Base-by-base conservation (phyloP, 2,113 vertebrate species). In the Hydropotes inermis region DNA sequence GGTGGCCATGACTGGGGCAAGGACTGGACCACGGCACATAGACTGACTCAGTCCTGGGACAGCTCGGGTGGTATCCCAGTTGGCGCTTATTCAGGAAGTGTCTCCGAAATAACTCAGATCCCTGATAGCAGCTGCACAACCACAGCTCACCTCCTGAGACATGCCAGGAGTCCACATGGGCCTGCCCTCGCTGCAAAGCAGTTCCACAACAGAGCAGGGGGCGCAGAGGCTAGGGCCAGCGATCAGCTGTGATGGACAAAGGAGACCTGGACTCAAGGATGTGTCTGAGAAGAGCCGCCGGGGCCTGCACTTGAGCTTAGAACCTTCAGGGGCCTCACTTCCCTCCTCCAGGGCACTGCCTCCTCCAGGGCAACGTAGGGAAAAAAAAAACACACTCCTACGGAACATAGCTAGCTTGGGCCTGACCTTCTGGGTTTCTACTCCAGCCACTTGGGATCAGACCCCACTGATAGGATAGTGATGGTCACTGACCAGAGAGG, bases 211-310 rank as follows among this genome's bases (percentile, higher is more conserved):
- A 23, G 33, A 13, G 50, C 19, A 23, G 33, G 9, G 19, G 50
- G 11, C 14, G 50, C 19, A 1, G 30, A 54, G 79, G 79, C 30
- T 82, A 52, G 79, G 50, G 79, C 23, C 50, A n/a, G 30, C 1
- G 50, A 23, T n/a, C 10, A 7, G 50, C 50, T n/a, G 47, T 52
- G 47, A 14, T 82, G 47, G 50, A 82, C 79, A 54, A 82, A 82
- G 79, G 30, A n/a, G 50, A 36, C 79, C 8, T 82, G 50, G 3
- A 82, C 47, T 52, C 50, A 21, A 36, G 50, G 33, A 25, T 25
- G n/a, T n/a, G 7, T 27, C 13, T 55, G 21, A 55, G 81, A 83
- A n/a, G n/a, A 55, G 33, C 11, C 5, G 0, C 21, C 1, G 1
- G 33, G n/a, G 12, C 52, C 33, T 55, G 81, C 21, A 8, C 14